Percentiles rank a stretch among this genome's conserved stretches.
These are phyloP conservation scores for Lamproptera curius DNA, from an alignment of 2,888 invertebrate species.

Conservation along the genomic window DNA sequence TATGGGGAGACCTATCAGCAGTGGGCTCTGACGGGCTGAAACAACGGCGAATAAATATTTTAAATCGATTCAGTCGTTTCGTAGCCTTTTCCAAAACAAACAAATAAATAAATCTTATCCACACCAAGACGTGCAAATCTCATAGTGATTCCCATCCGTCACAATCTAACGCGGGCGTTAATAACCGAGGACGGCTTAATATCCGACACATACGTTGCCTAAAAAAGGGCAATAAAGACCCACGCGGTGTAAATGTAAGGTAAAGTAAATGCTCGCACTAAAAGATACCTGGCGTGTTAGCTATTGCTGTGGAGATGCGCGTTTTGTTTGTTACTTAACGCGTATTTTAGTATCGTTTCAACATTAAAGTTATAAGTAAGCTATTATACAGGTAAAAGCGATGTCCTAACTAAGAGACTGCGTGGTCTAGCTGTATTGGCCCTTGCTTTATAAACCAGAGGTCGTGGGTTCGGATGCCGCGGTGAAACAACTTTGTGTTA, in stretches of 20 bases:
- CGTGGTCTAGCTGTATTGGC: no score
- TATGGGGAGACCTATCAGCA: no score
- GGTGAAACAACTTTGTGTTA: no score
- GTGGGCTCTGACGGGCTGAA: no score
- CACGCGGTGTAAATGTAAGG: not conserved
- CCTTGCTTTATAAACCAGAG: no score
- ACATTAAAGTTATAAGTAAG: not conserved
- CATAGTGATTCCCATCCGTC: not conserved
- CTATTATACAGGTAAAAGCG: no score
- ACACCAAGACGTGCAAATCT: not conserved
- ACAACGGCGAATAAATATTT: no score
- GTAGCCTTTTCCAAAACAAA: no score
- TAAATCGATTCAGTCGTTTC: no score
- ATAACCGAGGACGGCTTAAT: not conserved
- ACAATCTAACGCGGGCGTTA: not conserved
- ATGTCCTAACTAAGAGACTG: no score
- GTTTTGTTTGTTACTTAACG: not conserved
- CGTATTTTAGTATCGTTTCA: not conserved
- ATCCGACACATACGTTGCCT: not conserved
- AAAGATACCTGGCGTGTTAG: not conserved
- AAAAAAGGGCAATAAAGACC: constrained; percentile 5
- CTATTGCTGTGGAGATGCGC: not conserved
- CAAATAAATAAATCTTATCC: no score
- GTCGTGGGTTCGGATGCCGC: no score
- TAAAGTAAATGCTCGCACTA: constrained; percentile 1